A percentile compares a stretch with the other conserved stretches of the same genome.
Conservation (phyloP, 2,113 vertebrate genomes). For the Tricholaema leucomelas region DNA sequence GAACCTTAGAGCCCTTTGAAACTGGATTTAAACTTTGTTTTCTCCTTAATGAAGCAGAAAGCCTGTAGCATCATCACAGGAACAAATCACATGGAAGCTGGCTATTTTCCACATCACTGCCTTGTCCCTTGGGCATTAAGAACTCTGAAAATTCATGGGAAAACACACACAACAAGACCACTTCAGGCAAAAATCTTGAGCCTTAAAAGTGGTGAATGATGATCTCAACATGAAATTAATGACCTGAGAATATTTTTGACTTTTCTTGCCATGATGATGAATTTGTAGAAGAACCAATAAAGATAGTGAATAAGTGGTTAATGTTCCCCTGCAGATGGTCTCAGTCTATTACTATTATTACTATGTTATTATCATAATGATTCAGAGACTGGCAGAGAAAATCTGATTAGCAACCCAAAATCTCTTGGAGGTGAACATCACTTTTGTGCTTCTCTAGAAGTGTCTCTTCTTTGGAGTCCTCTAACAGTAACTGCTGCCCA, state of each 20-base stretch:
- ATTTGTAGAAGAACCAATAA: constrained; percentile 53
- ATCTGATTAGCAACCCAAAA: neutral
- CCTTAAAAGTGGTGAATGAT: neutral
- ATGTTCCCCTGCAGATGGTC: constrained; percentile 39
- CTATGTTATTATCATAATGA: constrained; percentile 40
- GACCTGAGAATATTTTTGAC: constrained; percentile 15
- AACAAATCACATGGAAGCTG: neutral
- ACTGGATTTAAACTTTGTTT: neutral
- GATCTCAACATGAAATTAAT: constrained; percentile 41
- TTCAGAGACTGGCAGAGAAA: constrained; percentile 33
- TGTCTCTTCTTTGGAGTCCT: neutral
- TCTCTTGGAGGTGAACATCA: constrained; percentile 8
- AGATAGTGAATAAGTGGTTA: constrained; percentile 45
- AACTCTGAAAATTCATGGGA: constrained; percentile 13
- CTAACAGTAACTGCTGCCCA: neutral
- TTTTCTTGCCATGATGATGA: constrained; percentile 36
- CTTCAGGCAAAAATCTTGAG: neutral
- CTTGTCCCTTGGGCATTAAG: constrained; percentile 1
- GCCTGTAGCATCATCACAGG: neutral
- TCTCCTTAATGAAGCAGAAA: neutral
- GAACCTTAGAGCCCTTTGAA: neutral
- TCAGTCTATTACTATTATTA: constrained; percentile 60
- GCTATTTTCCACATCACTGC: constrained; percentile 9
- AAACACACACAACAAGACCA: neutral
- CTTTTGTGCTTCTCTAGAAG: neutral